phyloP scores from a whole-genome alignment of 2,888 invertebrate genomes.

The Caenorhabditis sinica region DNA sequence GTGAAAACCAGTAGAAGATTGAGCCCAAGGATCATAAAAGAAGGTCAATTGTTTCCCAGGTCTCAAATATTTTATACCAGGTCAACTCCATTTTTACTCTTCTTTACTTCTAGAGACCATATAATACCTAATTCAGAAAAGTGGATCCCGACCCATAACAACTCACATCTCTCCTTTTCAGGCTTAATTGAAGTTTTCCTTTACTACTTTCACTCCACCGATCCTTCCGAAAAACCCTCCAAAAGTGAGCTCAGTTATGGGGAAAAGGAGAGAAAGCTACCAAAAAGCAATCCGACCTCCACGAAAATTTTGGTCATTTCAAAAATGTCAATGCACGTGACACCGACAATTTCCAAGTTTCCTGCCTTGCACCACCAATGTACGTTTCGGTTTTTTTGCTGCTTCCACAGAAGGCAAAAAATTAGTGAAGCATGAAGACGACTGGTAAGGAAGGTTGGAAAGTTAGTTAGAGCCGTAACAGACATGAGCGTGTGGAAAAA shows the following conservation, averaged over 20 bases:
- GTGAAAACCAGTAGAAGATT: no score
- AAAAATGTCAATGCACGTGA: conserved; percentile 58
- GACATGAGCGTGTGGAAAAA: conserved; percentile 14
- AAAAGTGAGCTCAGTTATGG: not conserved
- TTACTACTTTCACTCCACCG: not conserved
- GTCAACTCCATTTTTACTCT: no score
- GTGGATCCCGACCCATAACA: no score
- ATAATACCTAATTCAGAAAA: no score
- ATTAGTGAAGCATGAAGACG: conserved; percentile 57
- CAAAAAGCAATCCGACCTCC: conserved; percentile 33
- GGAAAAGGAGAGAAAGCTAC: conserved; percentile 4
- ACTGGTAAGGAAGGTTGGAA: conserved; percentile 24
- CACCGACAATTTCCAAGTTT: conserved; percentile 32
- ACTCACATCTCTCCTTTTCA: no score
- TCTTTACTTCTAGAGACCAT: no score
- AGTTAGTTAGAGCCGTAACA: conserved; percentile 35
- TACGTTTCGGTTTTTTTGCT: conserved; percentile 14
- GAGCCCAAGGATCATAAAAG: no score
- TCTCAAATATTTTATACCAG: no score
- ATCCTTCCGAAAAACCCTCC: not conserved
- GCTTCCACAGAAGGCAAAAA: conserved; percentile 29
- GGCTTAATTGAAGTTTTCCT: not conserved
- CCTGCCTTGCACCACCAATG: conserved; percentile 9
- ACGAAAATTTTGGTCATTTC: conserved; percentile 32
- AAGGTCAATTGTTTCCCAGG: no score